Conservation (phyloP, 2,888 invertebrate genomes). For the Hyposoter didymator region DNA sequence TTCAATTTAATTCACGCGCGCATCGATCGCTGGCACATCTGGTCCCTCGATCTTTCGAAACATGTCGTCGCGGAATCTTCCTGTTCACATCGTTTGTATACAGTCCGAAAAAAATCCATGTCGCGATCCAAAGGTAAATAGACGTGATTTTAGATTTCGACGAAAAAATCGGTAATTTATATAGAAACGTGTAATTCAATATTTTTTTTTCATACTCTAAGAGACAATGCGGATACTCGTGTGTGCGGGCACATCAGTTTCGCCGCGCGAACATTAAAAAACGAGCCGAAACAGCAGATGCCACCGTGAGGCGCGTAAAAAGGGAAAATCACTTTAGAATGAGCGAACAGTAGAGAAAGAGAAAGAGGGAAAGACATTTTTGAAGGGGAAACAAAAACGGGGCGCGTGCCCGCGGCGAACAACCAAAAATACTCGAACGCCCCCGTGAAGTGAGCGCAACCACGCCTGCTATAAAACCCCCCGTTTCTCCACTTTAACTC, state of each 20-base stretch:
- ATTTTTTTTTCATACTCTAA: conserved; percentile 29
- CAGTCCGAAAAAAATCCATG: background rate
- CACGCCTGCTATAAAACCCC: conserved; percentile 81
- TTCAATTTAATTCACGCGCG: background rate
- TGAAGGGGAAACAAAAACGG: conserved; percentile 68
- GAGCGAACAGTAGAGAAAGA: conserved; percentile 15
- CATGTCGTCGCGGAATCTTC: no score
- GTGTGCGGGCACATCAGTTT: conserved; percentile 20
- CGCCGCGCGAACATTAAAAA: conserved; percentile 59
- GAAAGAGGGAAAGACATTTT: conserved; percentile 42
- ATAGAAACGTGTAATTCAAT: conserved; percentile 55
- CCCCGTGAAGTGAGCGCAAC: conserved; percentile 75
- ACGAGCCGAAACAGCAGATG: conserved; percentile 63
- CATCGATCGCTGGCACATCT: background rate
- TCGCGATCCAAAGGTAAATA: background rate
- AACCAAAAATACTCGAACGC: conserved; percentile 81
- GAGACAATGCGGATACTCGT: conserved; percentile 49
- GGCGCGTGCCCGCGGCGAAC: conserved; percentile 76
- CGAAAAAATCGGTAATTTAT: conserved; percentile 31
- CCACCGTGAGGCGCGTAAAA: conserved; percentile 63
- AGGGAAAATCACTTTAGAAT: conserved; percentile 52
- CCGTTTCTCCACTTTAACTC: conserved; percentile 67
- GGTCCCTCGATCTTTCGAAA: background rate
- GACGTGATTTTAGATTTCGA: background rate
- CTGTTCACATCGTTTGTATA: background rate